These are phyloP conservation scores for Spisula solida DNA, from an alignment of 2,888 invertebrate species.

Conservation along the genomic window DNA sequence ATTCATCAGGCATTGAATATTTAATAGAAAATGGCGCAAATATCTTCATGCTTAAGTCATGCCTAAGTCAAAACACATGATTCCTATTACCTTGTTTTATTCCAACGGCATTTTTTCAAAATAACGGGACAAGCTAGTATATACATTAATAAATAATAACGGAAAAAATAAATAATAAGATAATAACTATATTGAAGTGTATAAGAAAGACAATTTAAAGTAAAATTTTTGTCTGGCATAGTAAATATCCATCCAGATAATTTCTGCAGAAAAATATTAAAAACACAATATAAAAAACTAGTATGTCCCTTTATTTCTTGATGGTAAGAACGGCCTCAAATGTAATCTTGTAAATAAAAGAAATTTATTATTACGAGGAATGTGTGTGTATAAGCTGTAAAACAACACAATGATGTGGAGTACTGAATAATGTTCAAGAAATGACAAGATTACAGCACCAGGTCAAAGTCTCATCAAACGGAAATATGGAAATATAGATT, in stretches of 20 bases:
- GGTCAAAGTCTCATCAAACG: too few relatives aligned
- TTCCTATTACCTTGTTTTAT: neutral
- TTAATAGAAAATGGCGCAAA: neutral
- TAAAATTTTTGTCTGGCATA: too few relatives aligned
- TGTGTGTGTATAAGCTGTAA: neutral
- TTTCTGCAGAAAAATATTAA: neutral
- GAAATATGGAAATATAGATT: too few relatives aligned
- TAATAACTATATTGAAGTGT: neutral
- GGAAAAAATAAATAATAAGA: neutral
- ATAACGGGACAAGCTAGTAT: slow-evolving; percentile 9
- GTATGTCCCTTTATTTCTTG: slow-evolving; percentile 30
- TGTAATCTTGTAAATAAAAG: slow-evolving; percentile 61
- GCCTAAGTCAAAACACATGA: slow-evolving; percentile 24
- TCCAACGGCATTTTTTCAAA: neutral
- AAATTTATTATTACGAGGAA: neutral
- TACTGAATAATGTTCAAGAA: too few relatives aligned
- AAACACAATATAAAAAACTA: neutral
- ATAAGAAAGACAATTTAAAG: neutral
- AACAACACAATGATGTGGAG: neutral
- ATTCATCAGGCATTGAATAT: neutral
- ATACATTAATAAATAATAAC: neutral
- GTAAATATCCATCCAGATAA: neutral
- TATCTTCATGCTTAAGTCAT: slow-evolving; percentile 2
- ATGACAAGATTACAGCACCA: too few relatives aligned
- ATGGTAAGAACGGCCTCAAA: slow-evolving; percentile 60